A percentile compares a stretch with the other conserved stretches of the same genome.
Conservation (phyloP, 1,140 invertebrate genomes). For the Atopsyche davidsoni region DNA sequence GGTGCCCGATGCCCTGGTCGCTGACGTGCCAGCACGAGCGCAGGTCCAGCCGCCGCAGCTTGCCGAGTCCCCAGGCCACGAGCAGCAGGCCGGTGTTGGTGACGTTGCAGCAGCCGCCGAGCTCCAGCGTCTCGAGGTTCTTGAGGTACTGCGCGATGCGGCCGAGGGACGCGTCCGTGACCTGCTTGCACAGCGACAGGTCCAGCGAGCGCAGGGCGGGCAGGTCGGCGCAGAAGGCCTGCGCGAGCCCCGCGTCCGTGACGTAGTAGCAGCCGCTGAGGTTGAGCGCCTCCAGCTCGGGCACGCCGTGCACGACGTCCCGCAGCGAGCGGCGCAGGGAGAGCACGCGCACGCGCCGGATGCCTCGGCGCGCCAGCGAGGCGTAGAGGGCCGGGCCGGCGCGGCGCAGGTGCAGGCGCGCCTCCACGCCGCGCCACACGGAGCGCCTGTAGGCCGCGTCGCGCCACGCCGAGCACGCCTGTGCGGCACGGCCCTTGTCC, state of each 20-base stretch:
- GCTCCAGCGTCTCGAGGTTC: conserved; percentile 79
- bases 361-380: conserved; percentile 79
- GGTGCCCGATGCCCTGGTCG: conserved; percentile 80
- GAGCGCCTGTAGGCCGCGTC: conserved; percentile 87
- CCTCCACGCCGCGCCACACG: conserved; percentile 89
- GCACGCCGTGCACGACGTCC: conserved; percentile 80
- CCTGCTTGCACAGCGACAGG: conserved; percentile 89
- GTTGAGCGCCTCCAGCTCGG: conserved; percentile 80
- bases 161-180: conserved; percentile 78
- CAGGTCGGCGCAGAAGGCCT: conserved; percentile 70
- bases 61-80: conserved; percentile 80
- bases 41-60: conserved; percentile 76
- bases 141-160: conserved; percentile 79
- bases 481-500: conserved; percentile 83
- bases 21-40: conserved; percentile 88
- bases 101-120: conserved; percentile 87
- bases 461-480: conserved; percentile 84
- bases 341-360: conserved; percentile 82
- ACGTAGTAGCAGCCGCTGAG: conserved; percentile 91
- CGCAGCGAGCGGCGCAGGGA: conserved; percentile 76
- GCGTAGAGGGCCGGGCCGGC: conserved; percentile 78
- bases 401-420: conserved; percentile 79
- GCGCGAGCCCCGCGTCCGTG: conserved; percentile 71
- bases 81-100: conserved; percentile 80
- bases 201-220: conserved; percentile 73